Conservation (phyloP, 2,888 invertebrate genomes). For the Scelioninae gen. 1 region DNA sequence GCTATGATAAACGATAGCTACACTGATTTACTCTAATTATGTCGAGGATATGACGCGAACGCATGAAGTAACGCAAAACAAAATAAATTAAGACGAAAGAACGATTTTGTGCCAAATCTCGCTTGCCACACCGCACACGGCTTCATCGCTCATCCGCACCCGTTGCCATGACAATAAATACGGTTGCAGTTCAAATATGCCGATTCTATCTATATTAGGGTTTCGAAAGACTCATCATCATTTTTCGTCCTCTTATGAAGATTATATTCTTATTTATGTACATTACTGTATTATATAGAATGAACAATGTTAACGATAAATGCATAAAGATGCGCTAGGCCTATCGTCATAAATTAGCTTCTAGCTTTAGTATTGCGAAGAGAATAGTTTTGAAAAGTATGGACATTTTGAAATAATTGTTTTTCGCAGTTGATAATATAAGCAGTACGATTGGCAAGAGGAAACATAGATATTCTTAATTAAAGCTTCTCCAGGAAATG, state of each 20-base stretch:
- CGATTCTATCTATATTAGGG: not conserved
- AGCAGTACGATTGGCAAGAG: too few relatives aligned
- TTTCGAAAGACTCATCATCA: slow-evolving; percentile 15
- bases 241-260: slow-evolving; percentile 42
- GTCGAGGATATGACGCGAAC: slow-evolving; percentile 36
- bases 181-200: slow-evolving; percentile 40
- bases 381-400: not conserved
- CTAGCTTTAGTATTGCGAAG: slow-evolving; percentile 34
- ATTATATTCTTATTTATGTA: slow-evolving; percentile 79
- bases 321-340: slow-evolving; percentile 67
- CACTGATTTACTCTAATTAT: slow-evolving; percentile 3
- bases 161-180: slow-evolving; percentile 83
- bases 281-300: slow-evolving; percentile 80
- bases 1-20: slow-evolving; percentile 7
- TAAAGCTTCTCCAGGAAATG: too few relatives aligned
- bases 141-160: slow-evolving; percentile 78
- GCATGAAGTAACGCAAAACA: slow-evolving; percentile 37
- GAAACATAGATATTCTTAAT: too few relatives aligned
- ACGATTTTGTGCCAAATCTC: slow-evolving; percentile 68
- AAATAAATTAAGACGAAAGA: slow-evolving; percentile 31
- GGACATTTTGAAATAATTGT: too few relatives aligned
- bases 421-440: too few relatives aligned
- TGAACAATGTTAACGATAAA: slow-evolving; percentile 37
- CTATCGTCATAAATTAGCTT: slow-evolving; percentile 67
- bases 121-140: slow-evolving; percentile 74